A percentile compares a stretch with the other conserved stretches of the same genome.
Evolutionary conservation across 2,797 vertebrate genomes (phyloP).

Genomic region (Helarctos malayanus): DNA sequence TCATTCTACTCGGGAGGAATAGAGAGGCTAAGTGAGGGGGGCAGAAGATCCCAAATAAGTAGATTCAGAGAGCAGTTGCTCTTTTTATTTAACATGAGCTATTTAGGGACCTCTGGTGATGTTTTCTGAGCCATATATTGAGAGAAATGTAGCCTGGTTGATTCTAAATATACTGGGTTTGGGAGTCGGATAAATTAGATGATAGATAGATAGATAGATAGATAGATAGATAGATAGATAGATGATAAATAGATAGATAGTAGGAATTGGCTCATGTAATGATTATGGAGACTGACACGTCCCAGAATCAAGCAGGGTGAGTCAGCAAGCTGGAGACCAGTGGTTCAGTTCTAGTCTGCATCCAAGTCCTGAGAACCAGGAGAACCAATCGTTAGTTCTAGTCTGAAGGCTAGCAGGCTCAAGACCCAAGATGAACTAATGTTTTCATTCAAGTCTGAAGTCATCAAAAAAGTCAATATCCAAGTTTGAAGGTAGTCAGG

Average conservation of each 20-base stretch:
- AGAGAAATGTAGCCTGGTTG: not conserved
- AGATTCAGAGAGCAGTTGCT: not conserved
- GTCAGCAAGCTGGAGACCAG: not conserved
- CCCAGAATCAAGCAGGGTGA: not conserved
- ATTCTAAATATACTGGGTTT: not conserved
- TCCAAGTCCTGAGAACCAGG: not conserved
- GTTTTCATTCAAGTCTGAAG: not conserved
- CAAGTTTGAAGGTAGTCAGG: not conserved
- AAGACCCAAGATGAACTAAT: not conserved
- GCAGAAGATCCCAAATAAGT: not conserved
- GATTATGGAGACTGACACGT: not conserved
- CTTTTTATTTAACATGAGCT: not conserved
- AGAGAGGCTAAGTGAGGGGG: not conserved
- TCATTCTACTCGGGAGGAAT: not conserved
- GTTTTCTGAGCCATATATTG: not conserved
- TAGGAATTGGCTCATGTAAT: not conserved
- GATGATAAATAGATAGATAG: not conserved
- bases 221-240: not conserved
- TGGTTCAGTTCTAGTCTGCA: not conserved
- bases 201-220: no score
- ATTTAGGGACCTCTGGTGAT: not conserved
- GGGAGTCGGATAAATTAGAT: not conserved
- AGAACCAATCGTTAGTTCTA: not conserved
- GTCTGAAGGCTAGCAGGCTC: not conserved
- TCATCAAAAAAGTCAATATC: not conserved